These are phyloP conservation scores for Calcarius ornatus DNA, from an alignment of 2,113 vertebrate genomes.

Conservation along the genomic window DNA sequence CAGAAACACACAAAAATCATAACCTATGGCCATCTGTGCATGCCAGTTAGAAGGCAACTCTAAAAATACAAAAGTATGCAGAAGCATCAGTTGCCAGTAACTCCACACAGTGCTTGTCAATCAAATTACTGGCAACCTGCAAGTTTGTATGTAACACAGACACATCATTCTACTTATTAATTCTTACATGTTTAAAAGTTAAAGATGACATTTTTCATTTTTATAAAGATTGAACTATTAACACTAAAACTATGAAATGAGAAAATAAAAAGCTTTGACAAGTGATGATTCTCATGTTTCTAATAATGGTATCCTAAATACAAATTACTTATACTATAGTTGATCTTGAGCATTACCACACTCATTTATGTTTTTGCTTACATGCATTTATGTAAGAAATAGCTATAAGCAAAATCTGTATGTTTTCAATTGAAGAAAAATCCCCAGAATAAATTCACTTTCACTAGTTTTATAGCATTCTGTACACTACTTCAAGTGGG, in stretches of 20 bases:
- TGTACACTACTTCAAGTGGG: not conserved
- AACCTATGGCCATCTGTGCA: conserved; percentile 65
- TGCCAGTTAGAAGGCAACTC: conserved; percentile 61
- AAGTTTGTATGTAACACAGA: not conserved
- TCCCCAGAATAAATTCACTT: not conserved
- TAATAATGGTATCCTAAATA: not conserved
- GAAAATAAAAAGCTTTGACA: not conserved
- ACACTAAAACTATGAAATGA: not conserved
- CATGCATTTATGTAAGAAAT: not conserved
- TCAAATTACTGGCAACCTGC: not conserved
- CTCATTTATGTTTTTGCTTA: not conserved
- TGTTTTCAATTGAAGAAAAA: not conserved
- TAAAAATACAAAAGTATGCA: conserved; percentile 70
- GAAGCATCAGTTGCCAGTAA: conserved; percentile 51
- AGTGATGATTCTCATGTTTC: not conserved
- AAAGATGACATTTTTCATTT: not conserved
- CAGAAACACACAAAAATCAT: conserved; percentile 45
- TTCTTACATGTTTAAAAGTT: not conserved
- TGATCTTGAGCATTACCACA: not conserved
- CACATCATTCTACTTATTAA: not conserved
- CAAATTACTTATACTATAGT: not conserved
- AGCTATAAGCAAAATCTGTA: not conserved
- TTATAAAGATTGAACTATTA: not conserved
- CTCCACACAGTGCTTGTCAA: not conserved
- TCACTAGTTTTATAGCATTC: not conserved